phyloP scores from a whole-genome alignment of 1,140 invertebrate genomes.

The Bombus sylvicola region DNA sequence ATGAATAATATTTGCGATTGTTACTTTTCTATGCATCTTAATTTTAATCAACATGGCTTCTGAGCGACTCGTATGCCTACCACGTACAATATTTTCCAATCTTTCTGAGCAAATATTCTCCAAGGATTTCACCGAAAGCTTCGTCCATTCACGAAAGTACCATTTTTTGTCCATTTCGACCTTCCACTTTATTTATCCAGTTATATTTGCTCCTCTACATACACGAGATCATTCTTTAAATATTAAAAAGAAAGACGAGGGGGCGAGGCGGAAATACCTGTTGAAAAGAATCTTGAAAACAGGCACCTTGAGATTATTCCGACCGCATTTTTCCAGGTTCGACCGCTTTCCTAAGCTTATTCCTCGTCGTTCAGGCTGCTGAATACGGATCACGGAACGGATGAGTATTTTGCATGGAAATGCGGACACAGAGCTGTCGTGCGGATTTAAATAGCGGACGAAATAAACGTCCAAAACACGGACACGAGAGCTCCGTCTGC shows the following conservation, averaged over 20 bases:
- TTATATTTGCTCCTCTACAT: slow-evolving; percentile 1
- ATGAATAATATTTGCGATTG: too few species aligned
- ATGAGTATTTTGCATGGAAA: slow-evolving; percentile 42
- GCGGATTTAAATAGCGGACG: slow-evolving; percentile 50
- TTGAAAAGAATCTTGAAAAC: background rate
- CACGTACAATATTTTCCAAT: background rate
- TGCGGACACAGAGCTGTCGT: background rate
- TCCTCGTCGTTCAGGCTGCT: background rate
- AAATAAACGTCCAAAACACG: slow-evolving; percentile 56
- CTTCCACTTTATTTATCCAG: slow-evolving; percentile 14
- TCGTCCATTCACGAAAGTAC: background rate
- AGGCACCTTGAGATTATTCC: slow-evolving; percentile 18
- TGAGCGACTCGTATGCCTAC: too few species aligned
- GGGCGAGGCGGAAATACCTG: background rate
- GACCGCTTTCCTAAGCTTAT: background rate
- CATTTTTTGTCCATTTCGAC: slow-evolving; percentile 14
- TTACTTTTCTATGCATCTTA: background rate
- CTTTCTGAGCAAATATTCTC: background rate
- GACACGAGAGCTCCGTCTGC: background rate
- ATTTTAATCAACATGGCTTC: background rate
- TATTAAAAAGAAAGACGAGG: background rate
- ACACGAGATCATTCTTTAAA: background rate
- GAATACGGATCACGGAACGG: slow-evolving; percentile 18
- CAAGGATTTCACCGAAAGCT: slow-evolving; percentile 27
- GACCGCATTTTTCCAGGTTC: background rate